These are phyloP conservation scores for Aelia acuminata DNA, from an alignment of 2,888 invertebrate genomes.

Conservation along the genomic window DNA sequence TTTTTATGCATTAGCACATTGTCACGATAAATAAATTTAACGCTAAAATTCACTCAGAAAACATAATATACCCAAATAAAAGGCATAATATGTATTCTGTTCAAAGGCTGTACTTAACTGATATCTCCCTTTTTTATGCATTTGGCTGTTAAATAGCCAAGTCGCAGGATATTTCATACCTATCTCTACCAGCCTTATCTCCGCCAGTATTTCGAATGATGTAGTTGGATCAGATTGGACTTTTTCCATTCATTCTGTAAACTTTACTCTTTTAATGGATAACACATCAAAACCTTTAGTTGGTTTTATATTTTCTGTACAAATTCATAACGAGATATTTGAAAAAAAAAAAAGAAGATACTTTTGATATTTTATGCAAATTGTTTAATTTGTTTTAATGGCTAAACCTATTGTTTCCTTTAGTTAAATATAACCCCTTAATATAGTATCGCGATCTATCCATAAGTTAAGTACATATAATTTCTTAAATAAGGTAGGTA, in stretches of 20 bases:
- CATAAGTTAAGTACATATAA: too few species aligned
- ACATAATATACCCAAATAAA: not conserved
- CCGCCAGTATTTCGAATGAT: not conserved
- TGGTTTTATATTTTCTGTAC: not conserved
- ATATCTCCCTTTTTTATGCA: not conserved
- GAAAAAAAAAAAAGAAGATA: too few species aligned
- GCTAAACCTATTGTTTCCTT: too few species aligned
- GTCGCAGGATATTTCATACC: not conserved
- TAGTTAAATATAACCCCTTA: too few species aligned
- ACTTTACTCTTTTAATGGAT: not conserved
- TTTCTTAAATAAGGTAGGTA: too few species aligned
- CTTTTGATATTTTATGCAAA: too few species aligned
- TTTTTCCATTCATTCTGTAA: not conserved
- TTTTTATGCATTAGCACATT: too few species aligned
- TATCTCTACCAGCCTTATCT: constrained; percentile 10
- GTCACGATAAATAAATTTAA: too few species aligned
- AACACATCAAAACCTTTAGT: not conserved
- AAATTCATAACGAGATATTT: not conserved
- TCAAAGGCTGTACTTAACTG: not conserved
- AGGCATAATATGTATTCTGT: not conserved
- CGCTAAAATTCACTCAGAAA: too few species aligned
- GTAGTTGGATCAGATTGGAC: constrained; percentile 32
- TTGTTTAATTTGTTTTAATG: too few species aligned
- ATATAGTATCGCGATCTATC: too few species aligned
- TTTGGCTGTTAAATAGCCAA: not conserved